Evolutionary conservation across 2,888 invertebrate genomes (phyloP).

Genomic region (Loripinus fragilis): DNA sequence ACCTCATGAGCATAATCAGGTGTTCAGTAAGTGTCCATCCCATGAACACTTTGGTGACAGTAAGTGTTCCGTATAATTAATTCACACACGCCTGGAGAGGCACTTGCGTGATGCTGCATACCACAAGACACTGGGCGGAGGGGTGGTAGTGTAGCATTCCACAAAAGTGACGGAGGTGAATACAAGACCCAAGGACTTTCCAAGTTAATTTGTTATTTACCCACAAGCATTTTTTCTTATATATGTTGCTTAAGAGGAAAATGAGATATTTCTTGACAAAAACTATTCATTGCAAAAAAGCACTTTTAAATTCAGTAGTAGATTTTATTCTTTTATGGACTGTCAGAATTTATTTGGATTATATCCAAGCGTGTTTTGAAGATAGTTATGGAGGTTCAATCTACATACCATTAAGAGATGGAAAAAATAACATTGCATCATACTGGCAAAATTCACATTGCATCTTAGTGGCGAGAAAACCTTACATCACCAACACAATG

Average conservation of each 20-base stretch:
- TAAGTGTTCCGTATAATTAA: neutral
- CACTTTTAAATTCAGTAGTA: no score
- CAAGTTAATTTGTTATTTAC: conserved; percentile 1
- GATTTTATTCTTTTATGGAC: no score
- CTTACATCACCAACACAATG: no score
- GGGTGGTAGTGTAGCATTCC: conserved; percentile 8
- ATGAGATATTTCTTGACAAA: neutral
- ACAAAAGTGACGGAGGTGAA: conserved; percentile 2
- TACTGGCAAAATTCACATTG: no score
- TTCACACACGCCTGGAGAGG: neutral
- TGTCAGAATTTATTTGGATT: no score
- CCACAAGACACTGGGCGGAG: neutral
- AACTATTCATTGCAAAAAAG: no score
- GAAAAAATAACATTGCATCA: no score
- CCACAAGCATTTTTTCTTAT: neutral
- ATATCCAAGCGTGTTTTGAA: no score
- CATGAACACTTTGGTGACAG: conserved; percentile 3
- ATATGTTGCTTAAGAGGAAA: neutral
- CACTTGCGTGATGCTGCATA: neutral
- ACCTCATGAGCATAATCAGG: neutral
- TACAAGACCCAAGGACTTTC: conserved; percentile 8
- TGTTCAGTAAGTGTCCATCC: conserved; percentile 14
- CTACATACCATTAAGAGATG: no score
- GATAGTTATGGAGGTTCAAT: no score
- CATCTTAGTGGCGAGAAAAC: no score